Conservation (phyloP, 2,113 vertebrate genomes). For the Numenius arquata region DNA sequence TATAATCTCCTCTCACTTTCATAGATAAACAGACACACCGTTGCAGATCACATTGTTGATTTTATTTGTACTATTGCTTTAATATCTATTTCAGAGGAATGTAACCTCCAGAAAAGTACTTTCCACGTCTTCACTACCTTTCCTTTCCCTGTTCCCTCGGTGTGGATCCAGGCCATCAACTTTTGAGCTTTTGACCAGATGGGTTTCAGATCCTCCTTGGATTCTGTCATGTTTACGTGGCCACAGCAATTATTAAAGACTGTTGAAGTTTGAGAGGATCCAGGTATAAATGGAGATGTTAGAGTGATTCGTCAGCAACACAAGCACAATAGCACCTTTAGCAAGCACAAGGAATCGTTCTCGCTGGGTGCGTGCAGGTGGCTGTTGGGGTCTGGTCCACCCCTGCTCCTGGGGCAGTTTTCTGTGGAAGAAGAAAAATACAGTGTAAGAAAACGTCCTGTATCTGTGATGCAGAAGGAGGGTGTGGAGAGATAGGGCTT, state of each 20-base stretch:
- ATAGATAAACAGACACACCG: background rate
- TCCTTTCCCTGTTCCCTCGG: background rate
- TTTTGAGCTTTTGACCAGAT: background rate
- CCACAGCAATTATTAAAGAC: background rate
- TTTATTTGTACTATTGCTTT: conserved; percentile 58
- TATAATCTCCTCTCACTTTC: conserved; percentile 25
- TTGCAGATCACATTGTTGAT: conserved; percentile 38
- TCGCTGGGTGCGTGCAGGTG: background rate
- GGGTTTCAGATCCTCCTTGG: background rate
- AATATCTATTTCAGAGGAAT: conserved; percentile 49
- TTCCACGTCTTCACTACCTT: conserved; percentile 20
- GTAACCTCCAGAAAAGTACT: conserved; percentile 50
- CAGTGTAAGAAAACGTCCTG: background rate
- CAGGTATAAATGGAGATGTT: background rate
- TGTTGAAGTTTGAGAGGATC: background rate
- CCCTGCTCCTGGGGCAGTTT: background rate
- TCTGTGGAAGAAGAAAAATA: background rate
- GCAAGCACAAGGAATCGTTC: background rate
- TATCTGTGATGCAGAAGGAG: background rate
- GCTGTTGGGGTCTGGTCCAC: background rate
- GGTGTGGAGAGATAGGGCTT: background rate
- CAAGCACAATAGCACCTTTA: background rate
- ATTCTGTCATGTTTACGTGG: background rate
- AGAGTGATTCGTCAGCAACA: background rate
- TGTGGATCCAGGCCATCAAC: conserved; percentile 29